These are phyloP conservation scores for Pituophis catenifer DNA, from an alignment of 2,113 vertebrate species.

Conservation along the genomic window DNA sequence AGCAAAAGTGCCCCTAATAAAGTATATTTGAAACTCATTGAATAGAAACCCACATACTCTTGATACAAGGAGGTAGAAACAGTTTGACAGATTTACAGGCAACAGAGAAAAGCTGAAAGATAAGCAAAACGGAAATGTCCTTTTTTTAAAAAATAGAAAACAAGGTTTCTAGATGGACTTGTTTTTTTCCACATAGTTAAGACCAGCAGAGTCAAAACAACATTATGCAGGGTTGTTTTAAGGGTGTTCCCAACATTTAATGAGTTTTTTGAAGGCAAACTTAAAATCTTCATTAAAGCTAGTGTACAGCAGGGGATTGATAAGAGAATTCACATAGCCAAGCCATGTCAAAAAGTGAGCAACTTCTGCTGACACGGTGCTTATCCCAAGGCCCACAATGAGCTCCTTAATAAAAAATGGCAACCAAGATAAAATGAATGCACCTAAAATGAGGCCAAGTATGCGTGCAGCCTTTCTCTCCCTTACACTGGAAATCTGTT, in stretches of 20 bases:
- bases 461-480: constrained; percentile 87
- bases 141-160: constrained; percentile 27
- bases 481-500: constrained; percentile 79
- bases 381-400: constrained; percentile 77
- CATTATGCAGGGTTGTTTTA: constrained; percentile 45
- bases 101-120: constrained; percentile 53
- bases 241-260: constrained; percentile 77
- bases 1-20: constrained; percentile 50
- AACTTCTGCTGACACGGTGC: constrained; percentile 74
- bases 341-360: constrained; percentile 88
- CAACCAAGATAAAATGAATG: constrained; percentile 89
- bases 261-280: constrained; percentile 83
- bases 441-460: constrained; percentile 85
- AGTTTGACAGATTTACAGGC: constrained; percentile 51
- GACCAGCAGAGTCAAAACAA: constrained; percentile 40
- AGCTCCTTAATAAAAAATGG: constrained; percentile 91
- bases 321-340: constrained; percentile 88
- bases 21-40: constrained; percentile 67
- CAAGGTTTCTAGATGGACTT: constrained; percentile 31
- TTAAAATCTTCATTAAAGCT: constrained; percentile 94
- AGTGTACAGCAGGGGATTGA: constrained; percentile 89
- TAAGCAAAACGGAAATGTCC: constrained; percentile 37
- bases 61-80: constrained; percentile 68
- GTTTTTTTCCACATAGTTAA: constrained; percentile 49
- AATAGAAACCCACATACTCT: constrained; percentile 29